These are phyloP conservation scores for Rotaria socialis DNA, from an alignment of 2,888 invertebrate species.

Conservation along the genomic window DNA sequence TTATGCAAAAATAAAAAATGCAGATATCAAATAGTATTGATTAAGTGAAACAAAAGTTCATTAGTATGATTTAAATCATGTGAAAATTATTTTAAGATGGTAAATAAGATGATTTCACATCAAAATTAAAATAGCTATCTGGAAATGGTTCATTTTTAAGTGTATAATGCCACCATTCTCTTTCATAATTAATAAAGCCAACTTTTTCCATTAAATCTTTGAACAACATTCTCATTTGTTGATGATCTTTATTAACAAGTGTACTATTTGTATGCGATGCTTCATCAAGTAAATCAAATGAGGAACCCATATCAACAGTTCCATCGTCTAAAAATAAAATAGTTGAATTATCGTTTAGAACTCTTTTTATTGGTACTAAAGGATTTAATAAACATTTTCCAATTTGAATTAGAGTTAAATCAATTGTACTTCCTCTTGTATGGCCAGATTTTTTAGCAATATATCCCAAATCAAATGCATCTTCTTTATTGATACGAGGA, in stretches of 20 bases:
- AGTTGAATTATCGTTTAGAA: not conserved
- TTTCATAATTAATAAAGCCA: slow-evolving; percentile 37
- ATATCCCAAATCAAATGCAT: slow-evolving; percentile 27
- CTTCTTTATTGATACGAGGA: slow-evolving; percentile 25
- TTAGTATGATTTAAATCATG: no score
- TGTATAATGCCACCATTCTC: slow-evolving; percentile 42
- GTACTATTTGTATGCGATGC: not conserved
- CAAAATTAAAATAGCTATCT: slow-evolving; percentile 39
- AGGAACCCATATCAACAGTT: slow-evolving; percentile 39
- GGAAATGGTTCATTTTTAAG: slow-evolving; percentile 40
- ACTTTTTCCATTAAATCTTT: slow-evolving; percentile 23
- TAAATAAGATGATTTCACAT: not conserved
- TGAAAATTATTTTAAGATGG: no score
- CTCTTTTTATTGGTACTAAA: not conserved
- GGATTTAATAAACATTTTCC: slow-evolving; percentile 6
- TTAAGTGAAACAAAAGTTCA: no score
- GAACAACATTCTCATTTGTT: slow-evolving; percentile 9
- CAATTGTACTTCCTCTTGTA: slow-evolving; percentile 39
- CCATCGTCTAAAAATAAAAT: slow-evolving; percentile 39
- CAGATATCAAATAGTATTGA: no score
- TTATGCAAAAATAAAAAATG: no score
- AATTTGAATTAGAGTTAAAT: slow-evolving; percentile 22
- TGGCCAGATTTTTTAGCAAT: slow-evolving; percentile 37
- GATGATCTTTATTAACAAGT: not conserved
- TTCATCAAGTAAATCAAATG: slow-evolving; percentile 40